Conservation (phyloP, 2,888 invertebrate species). For the Leptinotarsa tumamoca region DNA sequence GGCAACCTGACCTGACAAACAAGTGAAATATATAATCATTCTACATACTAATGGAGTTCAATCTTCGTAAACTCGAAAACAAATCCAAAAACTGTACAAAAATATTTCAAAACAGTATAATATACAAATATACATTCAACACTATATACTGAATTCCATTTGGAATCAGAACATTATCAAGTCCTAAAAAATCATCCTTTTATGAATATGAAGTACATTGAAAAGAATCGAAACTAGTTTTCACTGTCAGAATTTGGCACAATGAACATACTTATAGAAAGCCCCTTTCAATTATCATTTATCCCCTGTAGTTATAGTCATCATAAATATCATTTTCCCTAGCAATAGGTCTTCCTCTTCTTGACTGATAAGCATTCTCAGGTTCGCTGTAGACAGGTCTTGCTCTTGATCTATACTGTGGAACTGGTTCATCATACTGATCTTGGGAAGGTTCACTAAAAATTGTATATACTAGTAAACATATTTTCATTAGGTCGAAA, state of each 20-base stretch:
- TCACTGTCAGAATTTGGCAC: not conserved
- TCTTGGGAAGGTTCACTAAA: slow-evolving; percentile 21
- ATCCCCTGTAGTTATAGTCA: slow-evolving; percentile 45
- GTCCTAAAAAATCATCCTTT: too few relatives aligned
- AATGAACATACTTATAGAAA: not conserved
- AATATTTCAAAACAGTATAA: too few relatives aligned
- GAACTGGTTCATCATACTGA: slow-evolving; percentile 14
- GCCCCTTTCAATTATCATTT: not conserved
- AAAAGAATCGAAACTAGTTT: too few relatives aligned
- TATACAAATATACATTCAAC: too few relatives aligned
- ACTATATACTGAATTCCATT: too few relatives aligned
- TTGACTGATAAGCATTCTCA: slow-evolving; percentile 45
- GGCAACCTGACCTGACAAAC: too few relatives aligned
- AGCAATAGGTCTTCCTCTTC: slow-evolving; percentile 40
- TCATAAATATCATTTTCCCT: slow-evolving; percentile 51
- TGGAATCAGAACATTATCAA: too few relatives aligned
- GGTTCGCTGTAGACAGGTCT: slow-evolving; percentile 44
- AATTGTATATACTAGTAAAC: not conserved
- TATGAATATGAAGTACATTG: too few relatives aligned
- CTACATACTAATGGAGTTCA: too few relatives aligned
- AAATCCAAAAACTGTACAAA: not conserved
- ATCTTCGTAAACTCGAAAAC: not conserved
- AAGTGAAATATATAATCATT: too few relatives aligned
- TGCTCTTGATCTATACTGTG: slow-evolving; percentile 41
- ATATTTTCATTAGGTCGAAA: not conserved